Conservation (phyloP, 2,113 vertebrate genomes). For the Chaetura pelagica region DNA sequence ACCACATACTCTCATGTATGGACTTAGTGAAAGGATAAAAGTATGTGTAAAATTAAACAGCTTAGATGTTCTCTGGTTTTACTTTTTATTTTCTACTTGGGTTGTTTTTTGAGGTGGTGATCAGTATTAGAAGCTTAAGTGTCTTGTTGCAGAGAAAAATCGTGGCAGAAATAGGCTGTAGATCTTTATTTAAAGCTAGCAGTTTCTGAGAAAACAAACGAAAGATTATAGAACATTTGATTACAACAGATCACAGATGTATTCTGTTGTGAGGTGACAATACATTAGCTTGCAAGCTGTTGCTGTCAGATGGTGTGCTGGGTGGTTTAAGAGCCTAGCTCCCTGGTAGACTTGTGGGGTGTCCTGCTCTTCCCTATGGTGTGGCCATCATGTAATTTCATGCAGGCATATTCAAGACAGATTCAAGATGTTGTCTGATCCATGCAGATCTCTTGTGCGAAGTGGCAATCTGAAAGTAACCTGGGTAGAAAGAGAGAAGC, state of each 20-base stretch:
- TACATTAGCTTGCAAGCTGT: not conserved
- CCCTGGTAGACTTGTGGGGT: not conserved
- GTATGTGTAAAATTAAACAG: not conserved
- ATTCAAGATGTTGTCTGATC: not conserved
- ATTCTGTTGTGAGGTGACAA: not conserved
- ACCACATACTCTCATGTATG: not conserved
- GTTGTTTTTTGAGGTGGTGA: not conserved
- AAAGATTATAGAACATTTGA: not conserved
- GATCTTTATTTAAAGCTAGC: not conserved
- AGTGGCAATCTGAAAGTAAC: constrained; percentile 2
- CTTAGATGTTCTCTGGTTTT: not conserved
- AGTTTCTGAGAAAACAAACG: not conserved
- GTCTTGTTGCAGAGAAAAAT: not conserved
- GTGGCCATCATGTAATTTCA: not conserved
- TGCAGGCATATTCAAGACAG: not conserved
- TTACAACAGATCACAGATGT: not conserved
- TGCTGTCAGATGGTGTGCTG: not conserved
- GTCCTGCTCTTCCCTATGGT: not conserved
- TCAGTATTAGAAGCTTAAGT: not conserved
- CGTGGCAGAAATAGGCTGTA: not conserved
- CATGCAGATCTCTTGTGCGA: not conserved
- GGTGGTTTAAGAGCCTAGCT: not conserved
- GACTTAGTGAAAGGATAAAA: not conserved
- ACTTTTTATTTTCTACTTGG: not conserved
- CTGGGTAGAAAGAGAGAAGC: not conserved